Percentiles rank a stretch among this genome's conserved stretches.
Evolutionary conservation across 2,113 vertebrate genomes (phyloP).

Genomic region (Bufo gargarizans): DNA sequence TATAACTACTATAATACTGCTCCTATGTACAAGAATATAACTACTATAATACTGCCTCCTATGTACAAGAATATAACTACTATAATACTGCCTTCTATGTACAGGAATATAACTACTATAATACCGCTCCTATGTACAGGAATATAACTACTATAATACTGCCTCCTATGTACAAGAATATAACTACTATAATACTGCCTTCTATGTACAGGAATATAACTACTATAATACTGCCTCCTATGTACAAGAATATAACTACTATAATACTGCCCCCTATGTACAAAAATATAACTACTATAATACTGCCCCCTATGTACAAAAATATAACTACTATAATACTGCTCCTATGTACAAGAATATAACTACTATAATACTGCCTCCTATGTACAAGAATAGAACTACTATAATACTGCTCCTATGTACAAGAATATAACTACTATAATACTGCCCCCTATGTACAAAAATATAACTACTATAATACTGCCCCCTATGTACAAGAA

Average conservation of each 20-base stretch:
- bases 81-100: too few relatives aligned
- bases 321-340: too few relatives aligned
- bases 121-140: too few relatives aligned
- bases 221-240: background rate
- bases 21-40: background rate
- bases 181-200: background rate
- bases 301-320: background rate
- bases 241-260: too few relatives aligned
- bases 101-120: too few relatives aligned
- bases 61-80: too few relatives aligned
- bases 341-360: too few relatives aligned
- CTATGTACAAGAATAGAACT: background rate
- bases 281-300: background rate
- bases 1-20: constrained; percentile 6
- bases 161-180: background rate
- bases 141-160: constrained; percentile 7
- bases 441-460: background rate
- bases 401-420: background rate
- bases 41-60: too few relatives aligned
- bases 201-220: background rate
- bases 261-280: too few relatives aligned
- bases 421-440: background rate
- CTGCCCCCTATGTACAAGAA: background rate
- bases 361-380: too few relatives aligned
- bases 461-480: constrained; percentile 6